Evolutionary conservation across 2,888 invertebrate genomes (phyloP), one percentile per base, ranked within the genome.

Genomic region (Drosophila rubida): DNA sequence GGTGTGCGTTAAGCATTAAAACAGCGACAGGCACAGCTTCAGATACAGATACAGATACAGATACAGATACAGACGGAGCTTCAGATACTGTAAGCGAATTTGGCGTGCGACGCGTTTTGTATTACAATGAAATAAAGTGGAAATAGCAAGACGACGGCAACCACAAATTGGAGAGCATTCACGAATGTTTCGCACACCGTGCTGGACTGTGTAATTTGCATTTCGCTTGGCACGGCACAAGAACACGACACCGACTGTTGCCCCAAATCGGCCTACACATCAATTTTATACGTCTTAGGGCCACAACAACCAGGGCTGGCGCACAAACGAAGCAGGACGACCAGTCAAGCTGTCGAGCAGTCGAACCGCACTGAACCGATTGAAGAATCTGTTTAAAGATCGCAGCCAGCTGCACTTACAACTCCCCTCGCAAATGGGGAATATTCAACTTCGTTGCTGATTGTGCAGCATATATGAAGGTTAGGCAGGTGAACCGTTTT

Each of bases 191-290:
- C 16, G 7, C n/a, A n/a, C n/a, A n/a, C n/a, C n/a, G 16, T 42
- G n/a, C 19, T 32, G 37, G 39, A 2, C 4, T 8, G 16, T 16
- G 35, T 35, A 42, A 42, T 59, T 50, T 42, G 32, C 41, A 62
- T 42, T 57, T 45, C 23, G 74, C 53, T 74, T 50, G 39, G 57
- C 69, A 51, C 64, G 50, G 54, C 64, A 58, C 69, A 64, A 69
- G 59, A 53, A 41, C 37, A 30, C 64, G 19, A 58, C 39, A 39
- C 50, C 39, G 44, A 72, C 72, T 69, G 75, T 30, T 46, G 25
- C 4, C 54, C 37, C 25, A 50, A 68, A 68, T 23, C 37, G 19
- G 63, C 13, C 19, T 19, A 44, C 69, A 51, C 63, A 55, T 50
- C 75, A 75, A 6, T 39, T 75, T 75, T 75, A 69, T 55, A 55